Percentiles rank a stretch among this genome's conserved stretches.
phyloP scores from a whole-genome alignment of 2,888 invertebrate genomes.

The Embidobia sp. region DNA sequence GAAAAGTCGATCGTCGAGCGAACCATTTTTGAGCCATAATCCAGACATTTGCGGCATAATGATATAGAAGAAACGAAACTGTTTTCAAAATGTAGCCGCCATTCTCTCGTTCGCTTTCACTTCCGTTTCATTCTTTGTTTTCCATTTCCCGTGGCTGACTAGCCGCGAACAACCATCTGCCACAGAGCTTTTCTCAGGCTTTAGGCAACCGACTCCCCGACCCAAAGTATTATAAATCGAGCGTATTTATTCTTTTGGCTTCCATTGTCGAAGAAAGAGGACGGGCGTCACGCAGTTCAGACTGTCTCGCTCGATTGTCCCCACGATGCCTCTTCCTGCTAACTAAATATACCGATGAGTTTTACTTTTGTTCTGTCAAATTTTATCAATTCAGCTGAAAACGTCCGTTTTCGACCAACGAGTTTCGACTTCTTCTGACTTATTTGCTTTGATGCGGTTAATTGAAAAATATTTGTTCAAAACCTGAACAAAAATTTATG shows the following conservation, averaged over 20 bases:
- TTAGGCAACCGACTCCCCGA: constrained; percentile 29
- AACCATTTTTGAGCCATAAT: constrained; percentile 10
- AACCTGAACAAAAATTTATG: too few species aligned
- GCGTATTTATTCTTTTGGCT: constrained; percentile 53
- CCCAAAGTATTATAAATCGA: constrained; percentile 58
- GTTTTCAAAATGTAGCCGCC: constrained; percentile 33
- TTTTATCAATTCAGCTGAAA: constrained; percentile 19
- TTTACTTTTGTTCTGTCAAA: constrained; percentile 22
- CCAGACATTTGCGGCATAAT: constrained; percentile 33
- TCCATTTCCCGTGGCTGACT: constrained; percentile 52
- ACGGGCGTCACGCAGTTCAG: constrained; percentile 38
- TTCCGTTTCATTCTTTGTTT: constrained; percentile 47
- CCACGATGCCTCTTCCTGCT: constrained; percentile 38
- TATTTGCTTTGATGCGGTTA: background rate
- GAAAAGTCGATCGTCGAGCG: constrained; percentile 4
- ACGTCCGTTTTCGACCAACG: background rate
- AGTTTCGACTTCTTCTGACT: too few species aligned
- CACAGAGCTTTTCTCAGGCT: constrained; percentile 46
- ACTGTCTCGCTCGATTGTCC: constrained; percentile 46
- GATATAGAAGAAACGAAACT: constrained; percentile 25
- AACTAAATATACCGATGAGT: constrained; percentile 34
- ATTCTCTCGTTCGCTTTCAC: constrained; percentile 23
- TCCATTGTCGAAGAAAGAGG: constrained; percentile 46
- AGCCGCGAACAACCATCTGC: constrained; percentile 42
- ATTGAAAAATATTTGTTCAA: background rate